Evolutionary conservation across 2,113 vertebrate genomes (phyloP), one percentile per base, ranked within the genome.

Genomic region (Osmerus mordax): DNA sequence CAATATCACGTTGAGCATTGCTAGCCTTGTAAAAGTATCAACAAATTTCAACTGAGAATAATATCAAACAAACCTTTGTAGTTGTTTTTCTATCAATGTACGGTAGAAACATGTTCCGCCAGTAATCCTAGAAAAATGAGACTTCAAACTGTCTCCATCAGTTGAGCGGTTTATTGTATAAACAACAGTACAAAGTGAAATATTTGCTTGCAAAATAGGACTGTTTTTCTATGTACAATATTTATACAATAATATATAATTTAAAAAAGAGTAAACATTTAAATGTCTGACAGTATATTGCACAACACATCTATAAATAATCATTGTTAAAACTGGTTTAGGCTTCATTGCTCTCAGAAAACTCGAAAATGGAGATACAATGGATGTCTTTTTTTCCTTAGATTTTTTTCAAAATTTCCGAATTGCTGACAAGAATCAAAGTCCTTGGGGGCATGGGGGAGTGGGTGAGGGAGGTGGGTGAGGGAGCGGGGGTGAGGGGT

Each of bases 141-240:
- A 82, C 65, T 65, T 18, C 16, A 78, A 64, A 32, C 75, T 0
- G 6, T 92, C 94, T 92, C 90, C 92, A 92, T 93, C 93, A 95
- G 93, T 92, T 95, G 94, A 94, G 89, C 94, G 94, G 96, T 94
- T 97, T 97, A 95, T 96, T 96, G 93, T 97, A 97, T 96, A 96
- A 96, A 97, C 94, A 98, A 98, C 94, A 94, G 95, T 96, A 97
- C 94, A 98, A 97, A 97, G 94, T 94, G 94, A 94, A 93, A 95
- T 90, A 92, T 96, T 94, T 93, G 92, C 94, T 98, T 97, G 95
- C 94, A 98, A 98, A 98, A 97, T 98, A 97, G 95, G 94, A 94
- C 92, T 93, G 95, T 94, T 95, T 95, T 96, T 93, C 86, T 97
- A 97, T 98, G 94, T 97, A 98, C 96, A 98, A 84, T 96, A 96